phyloP scores from a whole-genome alignment of 2,113 vertebrate genomes.

The Nyctibius bracteatus region DNA sequence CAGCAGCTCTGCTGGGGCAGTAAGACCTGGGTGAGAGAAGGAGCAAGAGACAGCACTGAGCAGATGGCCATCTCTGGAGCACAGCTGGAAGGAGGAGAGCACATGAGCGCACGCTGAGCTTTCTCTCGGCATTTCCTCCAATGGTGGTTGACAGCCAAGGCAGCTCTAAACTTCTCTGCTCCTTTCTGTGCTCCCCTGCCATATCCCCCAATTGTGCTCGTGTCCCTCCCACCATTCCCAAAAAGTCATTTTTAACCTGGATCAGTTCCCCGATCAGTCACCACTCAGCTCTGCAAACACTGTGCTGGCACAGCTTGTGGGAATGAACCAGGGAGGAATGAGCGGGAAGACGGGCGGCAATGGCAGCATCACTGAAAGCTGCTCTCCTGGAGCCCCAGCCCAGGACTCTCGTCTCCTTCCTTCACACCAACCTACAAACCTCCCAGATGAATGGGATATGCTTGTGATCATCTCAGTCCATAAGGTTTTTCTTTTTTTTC shows the following conservation, averaged over 20 bases:
- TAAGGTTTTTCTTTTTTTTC: not conserved
- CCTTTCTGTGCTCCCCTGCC: not conserved
- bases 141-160: not conserved
- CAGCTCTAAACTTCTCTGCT: not conserved
- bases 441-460: not conserved
- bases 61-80: not conserved
- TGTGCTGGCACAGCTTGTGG: not conserved
- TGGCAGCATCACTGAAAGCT: not conserved
- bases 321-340: not conserved
- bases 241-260: not conserved
- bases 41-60: not conserved
- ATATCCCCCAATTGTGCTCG: not conserved
- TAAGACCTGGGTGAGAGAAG: not conserved
- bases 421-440: not conserved
- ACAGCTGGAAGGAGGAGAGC: slow-evolving; percentile 29
- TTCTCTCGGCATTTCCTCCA: not conserved
- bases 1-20: not conserved
- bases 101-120: not conserved
- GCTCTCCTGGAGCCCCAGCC: not conserved
- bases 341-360: accelerated
- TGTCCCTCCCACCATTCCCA: not conserved
- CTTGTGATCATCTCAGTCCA: not conserved
- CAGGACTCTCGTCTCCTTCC: not conserved
- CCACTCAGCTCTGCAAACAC: not conserved
- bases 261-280: not conserved